Percentiles rank a stretch among this genome's conserved stretches.
These are phyloP conservation scores for Ormyrus pomaceus DNA, from an alignment of 2,888 invertebrate genomes.

Conservation along the genomic window DNA sequence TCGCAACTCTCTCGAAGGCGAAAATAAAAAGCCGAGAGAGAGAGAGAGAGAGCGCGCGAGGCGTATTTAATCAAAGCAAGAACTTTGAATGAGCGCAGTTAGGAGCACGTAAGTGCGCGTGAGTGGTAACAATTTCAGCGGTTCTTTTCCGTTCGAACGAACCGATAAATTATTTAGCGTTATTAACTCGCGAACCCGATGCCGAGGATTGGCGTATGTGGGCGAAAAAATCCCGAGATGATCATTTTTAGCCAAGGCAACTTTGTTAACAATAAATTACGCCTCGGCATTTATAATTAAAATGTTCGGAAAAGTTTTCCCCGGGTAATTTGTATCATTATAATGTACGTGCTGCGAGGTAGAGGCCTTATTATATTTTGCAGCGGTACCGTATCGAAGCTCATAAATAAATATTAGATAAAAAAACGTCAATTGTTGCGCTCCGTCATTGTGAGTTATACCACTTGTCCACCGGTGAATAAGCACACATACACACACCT, in stretches of 20 bases:
- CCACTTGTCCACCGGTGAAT: too few species aligned
- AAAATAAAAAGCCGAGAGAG: conserved; percentile 3
- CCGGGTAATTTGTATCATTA: too few species aligned
- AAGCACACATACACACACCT: too few species aligned
- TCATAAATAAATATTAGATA: conserved; percentile 2
- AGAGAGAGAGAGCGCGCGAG: not conserved
- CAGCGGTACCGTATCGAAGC: not conserved
- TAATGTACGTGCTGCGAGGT: not conserved
- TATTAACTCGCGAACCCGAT: conserved; percentile 10
- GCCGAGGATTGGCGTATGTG: not conserved
- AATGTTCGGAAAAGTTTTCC: too few species aligned
- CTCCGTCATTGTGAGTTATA: too few species aligned
- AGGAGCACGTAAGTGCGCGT: not conserved
- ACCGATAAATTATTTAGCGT: conserved; percentile 6
- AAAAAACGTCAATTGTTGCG: not conserved
- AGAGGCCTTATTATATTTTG: not conserved
- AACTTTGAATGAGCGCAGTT: not conserved
- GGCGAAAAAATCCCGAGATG: too few species aligned
- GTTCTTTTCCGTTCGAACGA: not conserved
- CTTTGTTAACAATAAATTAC: too few species aligned
- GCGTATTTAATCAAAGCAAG: conserved; percentile 21
- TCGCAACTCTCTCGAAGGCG: not conserved
- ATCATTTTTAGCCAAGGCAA: too few species aligned
- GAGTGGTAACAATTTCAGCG: not conserved
- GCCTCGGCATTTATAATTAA: too few species aligned